Percentiles rank a stretch among this genome's conserved stretches.
Evolutionary conservation across 2,888 invertebrate species (phyloP).

Genomic region (Hydrotaea diabolus): DNA sequence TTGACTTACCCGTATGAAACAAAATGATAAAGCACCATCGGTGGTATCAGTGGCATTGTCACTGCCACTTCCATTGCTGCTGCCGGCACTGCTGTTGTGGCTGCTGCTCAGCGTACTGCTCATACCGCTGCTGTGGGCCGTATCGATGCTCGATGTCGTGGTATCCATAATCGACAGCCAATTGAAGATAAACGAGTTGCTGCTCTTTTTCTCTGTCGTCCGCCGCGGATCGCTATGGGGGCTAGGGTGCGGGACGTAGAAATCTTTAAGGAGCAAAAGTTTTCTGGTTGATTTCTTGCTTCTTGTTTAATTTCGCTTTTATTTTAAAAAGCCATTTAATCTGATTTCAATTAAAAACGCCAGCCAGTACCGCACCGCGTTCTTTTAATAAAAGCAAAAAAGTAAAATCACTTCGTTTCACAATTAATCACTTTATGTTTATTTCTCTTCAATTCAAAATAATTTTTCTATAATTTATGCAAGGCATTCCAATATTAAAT

Average conservation of each 20-base stretch:
- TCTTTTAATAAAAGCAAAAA: too few relatives aligned
- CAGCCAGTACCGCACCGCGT: too few relatives aligned
- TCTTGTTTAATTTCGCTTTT: slow-evolving; percentile 62
- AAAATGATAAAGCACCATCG: slow-evolving; percentile 68
- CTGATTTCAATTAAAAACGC: too few relatives aligned
- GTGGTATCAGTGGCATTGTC: slow-evolving; percentile 49
- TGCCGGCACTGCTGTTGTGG: slow-evolving; percentile 67
- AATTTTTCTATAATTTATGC: slow-evolving; percentile 45
- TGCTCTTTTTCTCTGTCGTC: background rate
- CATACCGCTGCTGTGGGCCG: slow-evolving; percentile 63
- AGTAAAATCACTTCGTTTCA: background rate
- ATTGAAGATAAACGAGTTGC: background rate
- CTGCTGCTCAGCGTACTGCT: slow-evolving; percentile 64
- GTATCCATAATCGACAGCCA: slow-evolving; percentile 52
- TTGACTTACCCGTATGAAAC: slow-evolving; percentile 69
- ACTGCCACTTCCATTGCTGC: slow-evolving; percentile 50
- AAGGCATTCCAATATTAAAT: slow-evolving; percentile 47
- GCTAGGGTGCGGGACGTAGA: too few relatives aligned
- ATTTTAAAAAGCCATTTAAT: slow-evolving; percentile 41
- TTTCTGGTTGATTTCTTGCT: background rate
- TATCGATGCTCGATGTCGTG: slow-evolving; percentile 58
- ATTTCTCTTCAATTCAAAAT: slow-evolving; percentile 10
- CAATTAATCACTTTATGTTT: slow-evolving; percentile 2
- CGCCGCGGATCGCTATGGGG: background rate
- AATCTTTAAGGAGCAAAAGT: background rate